These are phyloP conservation scores for Volucella inanis DNA, from an alignment of 2,888 invertebrate species.

Conservation along the genomic window DNA sequence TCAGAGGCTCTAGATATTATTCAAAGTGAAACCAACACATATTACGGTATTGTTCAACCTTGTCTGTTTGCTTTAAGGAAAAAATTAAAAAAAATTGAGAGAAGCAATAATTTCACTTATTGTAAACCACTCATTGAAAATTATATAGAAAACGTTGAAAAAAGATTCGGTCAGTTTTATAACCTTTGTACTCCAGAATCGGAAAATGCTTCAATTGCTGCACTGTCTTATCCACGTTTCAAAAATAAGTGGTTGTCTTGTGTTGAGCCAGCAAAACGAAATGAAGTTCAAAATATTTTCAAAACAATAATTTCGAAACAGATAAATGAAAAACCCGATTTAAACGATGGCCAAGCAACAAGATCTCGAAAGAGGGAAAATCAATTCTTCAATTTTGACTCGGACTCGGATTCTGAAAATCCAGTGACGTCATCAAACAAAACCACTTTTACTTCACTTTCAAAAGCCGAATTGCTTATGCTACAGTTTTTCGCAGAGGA, in stretches of 20 bases:
- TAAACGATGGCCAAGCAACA: background rate
- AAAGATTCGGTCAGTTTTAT: conserved; percentile 33
- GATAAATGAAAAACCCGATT: conserved; percentile 17
- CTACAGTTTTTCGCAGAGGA: conserved; percentile 32
- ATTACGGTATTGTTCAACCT: conserved; percentile 38
- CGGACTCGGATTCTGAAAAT: conserved; percentile 40
- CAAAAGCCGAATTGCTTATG: conserved; percentile 25
- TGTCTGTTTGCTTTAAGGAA: conserved; percentile 33
- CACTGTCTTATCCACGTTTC: conserved; percentile 56
- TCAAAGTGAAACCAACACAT: background rate
- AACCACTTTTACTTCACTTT: background rate
- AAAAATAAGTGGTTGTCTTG: conserved; percentile 50
- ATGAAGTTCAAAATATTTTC: background rate
- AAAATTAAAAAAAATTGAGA: conserved; percentile 17
- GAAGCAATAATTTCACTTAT: conserved; percentile 17
- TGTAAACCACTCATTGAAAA: conserved; percentile 9
- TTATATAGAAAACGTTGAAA: conserved; percentile 6
- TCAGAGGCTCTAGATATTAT: conserved; percentile 40
- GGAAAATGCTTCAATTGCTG: conserved; percentile 18
- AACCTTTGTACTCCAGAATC: conserved; percentile 7
- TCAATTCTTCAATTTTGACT: conserved; percentile 15
- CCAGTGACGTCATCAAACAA: conserved; percentile 9
- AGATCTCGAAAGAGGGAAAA: background rate
- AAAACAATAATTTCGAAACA: conserved; percentile 2
- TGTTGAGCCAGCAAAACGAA: background rate